Evolutionary conservation across 2,113 vertebrate genomes (phyloP).

Genomic region (Rattus rattus): DNA sequence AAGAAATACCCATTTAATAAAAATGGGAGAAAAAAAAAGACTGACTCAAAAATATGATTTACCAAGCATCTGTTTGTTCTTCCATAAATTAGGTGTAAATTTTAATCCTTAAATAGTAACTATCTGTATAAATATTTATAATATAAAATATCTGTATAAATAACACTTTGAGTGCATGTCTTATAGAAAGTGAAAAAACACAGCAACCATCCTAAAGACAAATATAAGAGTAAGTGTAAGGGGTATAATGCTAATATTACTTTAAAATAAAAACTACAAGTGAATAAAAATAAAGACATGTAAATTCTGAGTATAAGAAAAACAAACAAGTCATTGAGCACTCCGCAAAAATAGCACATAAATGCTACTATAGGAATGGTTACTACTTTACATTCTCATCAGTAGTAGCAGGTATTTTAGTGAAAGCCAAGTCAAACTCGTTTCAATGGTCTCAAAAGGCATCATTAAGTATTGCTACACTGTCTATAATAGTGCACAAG

Average conservation of each 20-base stretch:
- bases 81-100: not conserved
- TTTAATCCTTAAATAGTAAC: constrained; percentile 8
- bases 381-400: not conserved
- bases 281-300: constrained; percentile 36
- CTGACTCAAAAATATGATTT: not conserved
- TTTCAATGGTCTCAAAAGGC: not conserved
- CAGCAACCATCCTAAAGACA: not conserved
- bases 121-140: constrained; percentile 26
- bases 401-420: not conserved
- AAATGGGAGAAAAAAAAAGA: not conserved
- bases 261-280: constrained; percentile 54
- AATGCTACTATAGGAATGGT: not conserved
- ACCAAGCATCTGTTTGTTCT: not conserved
- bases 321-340: constrained; percentile 28
- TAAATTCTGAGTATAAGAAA: constrained; percentile 46
- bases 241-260: not conserved
- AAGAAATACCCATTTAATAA: too few species aligned
- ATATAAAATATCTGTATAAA: constrained; percentile 24
- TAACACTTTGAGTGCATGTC: not conserved
- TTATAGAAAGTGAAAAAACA: constrained; percentile 33
- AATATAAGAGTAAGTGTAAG: constrained; percentile 20
- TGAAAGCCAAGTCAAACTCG: not conserved
- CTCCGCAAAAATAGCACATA: not conserved
- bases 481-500: constrained; percentile 17
- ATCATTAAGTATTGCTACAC: constrained; percentile 19